Evolutionary conservation across 2,113 vertebrate species (phyloP).

Genomic region (Aspiorhynchus laticeps): DNA sequence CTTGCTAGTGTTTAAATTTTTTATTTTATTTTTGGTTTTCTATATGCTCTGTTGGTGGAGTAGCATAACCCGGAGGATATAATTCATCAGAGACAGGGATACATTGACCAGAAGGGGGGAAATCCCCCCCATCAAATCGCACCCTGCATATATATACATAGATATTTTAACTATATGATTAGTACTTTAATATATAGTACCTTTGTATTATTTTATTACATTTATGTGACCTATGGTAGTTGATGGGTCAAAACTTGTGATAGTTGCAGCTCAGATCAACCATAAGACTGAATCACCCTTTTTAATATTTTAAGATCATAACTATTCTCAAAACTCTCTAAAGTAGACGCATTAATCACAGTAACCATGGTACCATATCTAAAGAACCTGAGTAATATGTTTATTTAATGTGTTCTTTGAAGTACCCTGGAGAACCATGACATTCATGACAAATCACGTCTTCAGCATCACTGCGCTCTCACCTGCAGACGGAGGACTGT

Average conservation of each 20-base stretch:
- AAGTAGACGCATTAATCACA: not conserved
- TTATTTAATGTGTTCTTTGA: not conserved
- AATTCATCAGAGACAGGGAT: no score
- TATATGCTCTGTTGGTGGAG: no score
- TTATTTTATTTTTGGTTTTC: no score
- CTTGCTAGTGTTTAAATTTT: no score
- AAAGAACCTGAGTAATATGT: not conserved
- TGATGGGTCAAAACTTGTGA: no score
- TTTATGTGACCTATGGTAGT: not conserved
- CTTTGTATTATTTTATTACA: not conserved
- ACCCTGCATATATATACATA: no score
- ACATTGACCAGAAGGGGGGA: no score
- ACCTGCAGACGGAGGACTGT: constrained; percentile 94
- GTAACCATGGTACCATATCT: not conserved
- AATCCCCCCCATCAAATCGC: no score
- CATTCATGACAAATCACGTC: no score
- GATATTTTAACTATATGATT: no score
- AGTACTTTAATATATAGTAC: no score
- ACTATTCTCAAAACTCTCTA: not conserved
- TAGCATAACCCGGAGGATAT: no score
- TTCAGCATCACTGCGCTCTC: constrained; percentile 69
- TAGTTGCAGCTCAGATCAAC: not conserved
- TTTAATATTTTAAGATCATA: not conserved
- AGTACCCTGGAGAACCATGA: not conserved
- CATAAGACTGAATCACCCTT: not conserved